Evolutionary conservation across 1,140 invertebrate genomes (phyloP).

Genomic region (Anastrepha obliqua): DNA sequence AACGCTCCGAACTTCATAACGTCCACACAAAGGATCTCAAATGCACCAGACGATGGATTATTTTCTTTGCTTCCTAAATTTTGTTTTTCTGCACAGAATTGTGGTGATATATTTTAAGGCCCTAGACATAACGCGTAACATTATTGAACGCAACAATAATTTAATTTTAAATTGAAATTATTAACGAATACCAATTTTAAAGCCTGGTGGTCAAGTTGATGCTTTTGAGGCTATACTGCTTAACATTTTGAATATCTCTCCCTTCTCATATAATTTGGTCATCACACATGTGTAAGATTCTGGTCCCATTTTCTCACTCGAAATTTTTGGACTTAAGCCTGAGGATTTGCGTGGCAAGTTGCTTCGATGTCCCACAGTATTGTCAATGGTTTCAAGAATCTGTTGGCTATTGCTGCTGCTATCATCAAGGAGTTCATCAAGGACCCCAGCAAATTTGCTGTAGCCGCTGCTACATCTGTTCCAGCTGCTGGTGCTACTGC

Average conservation of each 20-base stretch:
- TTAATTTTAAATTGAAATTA: slow-evolving; percentile 92
- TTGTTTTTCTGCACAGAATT: too few species aligned
- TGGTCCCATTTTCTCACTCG: slow-evolving; percentile 97
- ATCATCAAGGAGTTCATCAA: slow-evolving; percentile 94
- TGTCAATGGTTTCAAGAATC: slow-evolving; percentile 98
- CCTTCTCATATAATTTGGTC: slow-evolving; percentile 98
- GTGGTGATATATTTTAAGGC: too few species aligned
- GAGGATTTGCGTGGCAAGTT: slow-evolving; percentile 93
- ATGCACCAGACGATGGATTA: too few species aligned
- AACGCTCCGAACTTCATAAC: too few species aligned
- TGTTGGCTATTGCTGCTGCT: slow-evolving; percentile 94
- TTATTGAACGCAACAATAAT: too few species aligned
- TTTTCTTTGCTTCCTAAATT: too few species aligned
- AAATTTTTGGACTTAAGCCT: slow-evolving; percentile 97
- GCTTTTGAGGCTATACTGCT: slow-evolving; percentile 98
- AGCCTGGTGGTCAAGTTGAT: slow-evolving; percentile 97
- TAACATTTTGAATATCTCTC: slow-evolving; percentile 99
- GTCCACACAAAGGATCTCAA: too few species aligned
- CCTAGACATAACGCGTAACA: too few species aligned
- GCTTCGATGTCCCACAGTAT: slow-evolving; percentile 98
- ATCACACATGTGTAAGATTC: slow-evolving; percentile 98
- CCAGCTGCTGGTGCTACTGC: slow-evolving; percentile 78
- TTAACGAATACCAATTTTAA: slow-evolving; percentile 98
- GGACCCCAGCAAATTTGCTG: slow-evolving; percentile 95
- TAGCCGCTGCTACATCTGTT: slow-evolving; percentile 79